A percentile compares a stretch with the other conserved stretches of the same genome.
phyloP scores from a whole-genome alignment of 1,140 invertebrate species.

The Acromyrmex charruanus region DNA sequence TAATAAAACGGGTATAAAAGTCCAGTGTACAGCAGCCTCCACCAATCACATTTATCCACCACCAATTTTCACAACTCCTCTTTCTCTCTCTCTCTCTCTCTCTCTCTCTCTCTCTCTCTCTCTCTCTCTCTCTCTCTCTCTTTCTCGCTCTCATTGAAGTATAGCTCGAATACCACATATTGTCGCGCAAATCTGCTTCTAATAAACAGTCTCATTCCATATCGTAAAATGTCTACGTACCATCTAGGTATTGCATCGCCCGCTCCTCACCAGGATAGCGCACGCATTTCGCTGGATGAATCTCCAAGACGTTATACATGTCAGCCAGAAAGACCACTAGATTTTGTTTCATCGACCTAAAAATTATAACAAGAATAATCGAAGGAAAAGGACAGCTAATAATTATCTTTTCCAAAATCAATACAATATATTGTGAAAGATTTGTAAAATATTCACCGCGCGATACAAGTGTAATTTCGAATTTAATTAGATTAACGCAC shows the following conservation, averaged over 20 bases:
- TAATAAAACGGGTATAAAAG: conserved; percentile 79
- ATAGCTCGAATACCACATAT: conserved; percentile 58
- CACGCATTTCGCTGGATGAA: conserved; percentile 96
- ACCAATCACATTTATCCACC: conserved; percentile 80
- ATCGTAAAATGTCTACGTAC: conserved; percentile 78
- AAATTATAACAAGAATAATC: conserved; percentile 72
- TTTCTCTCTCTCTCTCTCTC: conserved; percentile 46
- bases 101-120: conserved; percentile 60
- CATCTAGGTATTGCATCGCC: conserved; percentile 84
- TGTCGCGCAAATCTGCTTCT: conserved; percentile 65
- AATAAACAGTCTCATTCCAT: conserved; percentile 42
- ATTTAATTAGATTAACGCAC: conserved; percentile 84
- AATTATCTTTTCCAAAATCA: background rate
- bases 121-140: conserved; percentile 51
- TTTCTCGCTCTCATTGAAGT: conserved; percentile 51
- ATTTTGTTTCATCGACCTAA: conserved; percentile 96
- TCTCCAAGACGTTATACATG: conserved; percentile 98
- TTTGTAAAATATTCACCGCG: background rate
- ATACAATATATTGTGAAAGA: background rate
- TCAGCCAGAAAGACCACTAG: conserved; percentile 97
- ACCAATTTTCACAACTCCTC: conserved; percentile 74
- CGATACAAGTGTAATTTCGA: background rate
- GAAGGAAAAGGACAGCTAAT: background rate
- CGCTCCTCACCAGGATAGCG: conserved; percentile 90
- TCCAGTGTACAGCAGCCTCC: conserved; percentile 77